Conservation (phyloP, 2,113 vertebrate species). For the Urocolius indicus region DNA sequence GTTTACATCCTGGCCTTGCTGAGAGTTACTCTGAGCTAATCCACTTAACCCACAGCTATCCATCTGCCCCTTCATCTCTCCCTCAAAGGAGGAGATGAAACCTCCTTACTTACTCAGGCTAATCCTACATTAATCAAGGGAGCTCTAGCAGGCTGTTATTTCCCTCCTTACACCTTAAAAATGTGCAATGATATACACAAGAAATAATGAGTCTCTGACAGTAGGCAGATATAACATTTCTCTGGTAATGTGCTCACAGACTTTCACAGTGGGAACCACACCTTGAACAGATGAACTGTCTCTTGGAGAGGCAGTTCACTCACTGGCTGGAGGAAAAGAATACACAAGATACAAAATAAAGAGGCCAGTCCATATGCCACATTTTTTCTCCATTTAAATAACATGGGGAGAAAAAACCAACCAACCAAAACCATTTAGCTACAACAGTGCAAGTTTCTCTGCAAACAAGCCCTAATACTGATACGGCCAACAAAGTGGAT, state of each 20-base stretch:
- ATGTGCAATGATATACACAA: background rate
- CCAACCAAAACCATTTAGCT: background rate
- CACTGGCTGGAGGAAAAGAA: background rate
- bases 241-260: background rate
- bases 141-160: background rate
- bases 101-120: background rate
- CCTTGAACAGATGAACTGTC: background rate
- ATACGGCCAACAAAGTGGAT: background rate
- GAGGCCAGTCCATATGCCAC: background rate
- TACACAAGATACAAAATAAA: background rate
- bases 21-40: constrained; percentile 5
- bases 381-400: background rate
- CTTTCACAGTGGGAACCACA: background rate
- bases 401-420: fast-evolving
- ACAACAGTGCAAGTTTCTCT: background rate
- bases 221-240: background rate
- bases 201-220: constrained; percentile 10
- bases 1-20: constrained; percentile 18
- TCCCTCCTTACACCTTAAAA: constrained; percentile 14
- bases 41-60: constrained; percentile 3
- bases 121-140: constrained; percentile 34
- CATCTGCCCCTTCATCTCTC: constrained; percentile 29
- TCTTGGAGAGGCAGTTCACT: background rate
- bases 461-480: background rate
- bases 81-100: constrained; percentile 34